Percentiles rank a stretch among this genome's conserved stretches.
Evolutionary conservation across 2,888 invertebrate genomes (phyloP).

Genomic region (Caenorhabditis wallacei): DNA sequence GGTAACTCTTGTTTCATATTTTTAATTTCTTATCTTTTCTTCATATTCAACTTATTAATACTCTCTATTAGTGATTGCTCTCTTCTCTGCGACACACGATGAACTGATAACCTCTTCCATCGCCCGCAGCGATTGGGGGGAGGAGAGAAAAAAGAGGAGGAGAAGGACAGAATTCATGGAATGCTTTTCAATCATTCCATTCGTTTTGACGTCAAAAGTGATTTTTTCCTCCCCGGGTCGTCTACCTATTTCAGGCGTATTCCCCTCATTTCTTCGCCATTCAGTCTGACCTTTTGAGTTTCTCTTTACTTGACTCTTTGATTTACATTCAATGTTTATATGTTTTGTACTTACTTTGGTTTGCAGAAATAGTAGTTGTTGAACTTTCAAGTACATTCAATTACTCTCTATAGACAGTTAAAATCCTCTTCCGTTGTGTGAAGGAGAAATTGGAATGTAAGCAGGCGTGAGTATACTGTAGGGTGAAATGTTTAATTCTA

Average conservation of each 20-base stretch:
- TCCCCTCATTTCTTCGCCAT: background rate
- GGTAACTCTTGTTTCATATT: slow-evolving; percentile 18
- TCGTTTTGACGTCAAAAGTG: slow-evolving; percentile 51
- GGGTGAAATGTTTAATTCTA: too few species aligned
- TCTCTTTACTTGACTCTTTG: slow-evolving; percentile 39
- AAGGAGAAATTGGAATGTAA: background rate
- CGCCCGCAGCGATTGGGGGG: slow-evolving; percentile 21
- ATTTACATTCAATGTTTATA: slow-evolving; percentile 7
- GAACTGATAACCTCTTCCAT: slow-evolving; percentile 46
- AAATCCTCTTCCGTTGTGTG: background rate
- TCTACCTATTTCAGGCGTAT: slow-evolving; percentile 35
- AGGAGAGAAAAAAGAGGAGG: background rate
- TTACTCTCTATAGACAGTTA: background rate
- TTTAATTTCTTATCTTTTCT: background rate
- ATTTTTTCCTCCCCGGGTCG: slow-evolving; percentile 35
- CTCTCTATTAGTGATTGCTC: slow-evolving; percentile 38
- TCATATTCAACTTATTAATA: background rate
- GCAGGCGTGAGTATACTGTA: background rate
- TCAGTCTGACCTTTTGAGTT: slow-evolving; percentile 23
- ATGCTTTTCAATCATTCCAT: slow-evolving; percentile 32
- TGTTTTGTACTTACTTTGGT: slow-evolving; percentile 2
- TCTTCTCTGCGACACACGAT: slow-evolving; percentile 30
- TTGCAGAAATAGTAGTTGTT: slow-evolving; percentile 12
- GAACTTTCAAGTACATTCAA: slow-evolving; percentile 30
- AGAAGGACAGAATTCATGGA: slow-evolving; percentile 47